Conservation (phyloP, 2,113 vertebrate species). For the Hypomesus transpacificus region DNA sequence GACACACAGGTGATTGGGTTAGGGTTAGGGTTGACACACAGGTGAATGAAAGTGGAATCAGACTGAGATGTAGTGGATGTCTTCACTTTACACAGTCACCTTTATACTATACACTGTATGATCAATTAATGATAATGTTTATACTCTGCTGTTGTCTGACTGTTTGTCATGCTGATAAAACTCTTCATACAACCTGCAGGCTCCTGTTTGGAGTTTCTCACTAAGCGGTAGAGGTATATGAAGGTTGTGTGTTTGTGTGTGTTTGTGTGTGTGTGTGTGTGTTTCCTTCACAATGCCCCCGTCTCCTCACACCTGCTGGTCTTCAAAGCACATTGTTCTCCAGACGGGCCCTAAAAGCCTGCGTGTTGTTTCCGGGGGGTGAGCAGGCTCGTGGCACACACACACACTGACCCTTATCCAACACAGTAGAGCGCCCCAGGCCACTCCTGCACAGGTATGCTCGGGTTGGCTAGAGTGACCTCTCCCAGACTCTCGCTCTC, state of each 20-base stretch:
- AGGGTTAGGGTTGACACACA: too few relatives aligned
- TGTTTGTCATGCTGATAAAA: too few relatives aligned
- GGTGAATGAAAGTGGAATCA: too few relatives aligned
- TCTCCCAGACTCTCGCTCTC: constrained; percentile 33
- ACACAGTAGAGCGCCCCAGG: constrained; percentile 54
- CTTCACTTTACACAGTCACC: too few relatives aligned
- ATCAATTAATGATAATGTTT: too few relatives aligned
- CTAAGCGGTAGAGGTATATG: too few relatives aligned
- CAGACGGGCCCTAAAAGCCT: constrained; percentile 51
- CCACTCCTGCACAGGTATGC: constrained; percentile 47
- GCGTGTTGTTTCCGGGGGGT: constrained; percentile 56
- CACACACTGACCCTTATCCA: constrained; percentile 74
- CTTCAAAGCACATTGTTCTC: constrained; percentile 53
- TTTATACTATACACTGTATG: too few relatives aligned
- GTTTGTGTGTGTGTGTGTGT: constrained; percentile 27
- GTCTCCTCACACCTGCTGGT: constrained; percentile 62
- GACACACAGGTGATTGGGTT: too few relatives aligned
- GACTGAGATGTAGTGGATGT: too few relatives aligned
- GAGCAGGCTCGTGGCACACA: constrained; percentile 50
- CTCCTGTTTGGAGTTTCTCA: constrained; percentile 20
- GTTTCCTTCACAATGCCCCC: constrained; percentile 54
- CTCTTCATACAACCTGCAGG: constrained; percentile 21
- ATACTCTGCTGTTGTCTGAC: too few relatives aligned
- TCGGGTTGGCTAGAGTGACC: constrained; percentile 49
- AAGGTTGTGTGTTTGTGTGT: constrained; percentile 6